These are phyloP conservation scores for Pollenia griseotomentosa DNA, from an alignment of 2,888 invertebrate species.

Conservation along the genomic window DNA sequence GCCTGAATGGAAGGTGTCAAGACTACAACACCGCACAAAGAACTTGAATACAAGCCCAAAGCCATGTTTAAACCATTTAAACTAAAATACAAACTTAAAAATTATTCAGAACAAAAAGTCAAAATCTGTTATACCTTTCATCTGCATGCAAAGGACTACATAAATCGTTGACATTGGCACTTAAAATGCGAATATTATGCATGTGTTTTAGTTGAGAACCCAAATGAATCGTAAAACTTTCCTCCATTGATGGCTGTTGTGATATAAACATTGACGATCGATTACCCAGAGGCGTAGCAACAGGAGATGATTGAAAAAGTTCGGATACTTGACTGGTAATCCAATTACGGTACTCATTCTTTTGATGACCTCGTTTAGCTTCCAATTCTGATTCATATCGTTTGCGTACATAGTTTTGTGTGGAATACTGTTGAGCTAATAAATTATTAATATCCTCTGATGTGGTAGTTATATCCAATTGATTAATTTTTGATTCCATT, in stretches of 20 bases:
- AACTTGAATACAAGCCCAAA: conserved; percentile 95
- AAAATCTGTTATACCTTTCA: conserved; percentile 77
- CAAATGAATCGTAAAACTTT: conserved; percentile 98
- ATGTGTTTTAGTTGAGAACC: conserved; percentile 99
- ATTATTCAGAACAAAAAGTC: conserved; percentile 6
- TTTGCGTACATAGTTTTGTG: conserved; percentile 92
- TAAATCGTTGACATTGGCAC: conserved; percentile 93
- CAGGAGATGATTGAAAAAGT: conserved; percentile 81
- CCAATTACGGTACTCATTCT: conserved; percentile 94
- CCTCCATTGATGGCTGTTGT: conserved; percentile 88
- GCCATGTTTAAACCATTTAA: conserved; percentile 92
- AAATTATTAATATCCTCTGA: conserved; percentile 91
- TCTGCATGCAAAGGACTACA: conserved; percentile 86
- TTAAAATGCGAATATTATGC: conserved; percentile 97
- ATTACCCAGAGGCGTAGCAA: conserved; percentile 82
- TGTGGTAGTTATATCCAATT: conserved; percentile 90
- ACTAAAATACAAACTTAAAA: conserved; percentile 75
- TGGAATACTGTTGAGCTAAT: conserved; percentile 92
- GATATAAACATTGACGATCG: conserved; percentile 84
- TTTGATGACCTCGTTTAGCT: conserved; percentile 93
- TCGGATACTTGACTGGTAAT: conserved; percentile 86
- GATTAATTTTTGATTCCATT: conserved; percentile 93
- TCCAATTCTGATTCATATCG: conserved; percentile 94
- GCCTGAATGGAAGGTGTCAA: conserved; percentile 86
- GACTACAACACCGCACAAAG: conserved; percentile 94